Percentiles rank a stretch among this genome's conserved stretches.
Evolutionary conservation across 2,888 invertebrate species (phyloP).

Genomic region (Andrena haemorrhoa): DNA sequence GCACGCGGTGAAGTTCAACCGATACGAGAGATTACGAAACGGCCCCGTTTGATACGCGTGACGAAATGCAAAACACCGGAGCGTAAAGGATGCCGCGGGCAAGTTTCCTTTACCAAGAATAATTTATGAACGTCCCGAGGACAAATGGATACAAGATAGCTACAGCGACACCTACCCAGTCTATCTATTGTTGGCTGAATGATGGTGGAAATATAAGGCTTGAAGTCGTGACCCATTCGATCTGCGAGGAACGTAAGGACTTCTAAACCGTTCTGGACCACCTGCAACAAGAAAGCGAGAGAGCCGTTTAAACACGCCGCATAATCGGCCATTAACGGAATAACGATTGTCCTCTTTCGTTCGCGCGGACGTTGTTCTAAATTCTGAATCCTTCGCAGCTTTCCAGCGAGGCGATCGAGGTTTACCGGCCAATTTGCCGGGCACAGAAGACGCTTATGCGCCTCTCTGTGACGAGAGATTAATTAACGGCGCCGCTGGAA

Average conservation of each 20-base stretch:
- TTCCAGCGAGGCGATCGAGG: constrained; percentile 53
- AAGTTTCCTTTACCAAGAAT: neutral
- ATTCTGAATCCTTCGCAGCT: constrained; percentile 29
- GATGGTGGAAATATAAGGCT: constrained; percentile 93
- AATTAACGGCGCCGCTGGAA: constrained; percentile 39
- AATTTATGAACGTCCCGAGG: neutral
- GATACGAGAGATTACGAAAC: constrained; percentile 7
- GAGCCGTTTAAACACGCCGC: constrained; percentile 42
- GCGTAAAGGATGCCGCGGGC: neutral
- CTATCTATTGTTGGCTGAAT: constrained; percentile 94
- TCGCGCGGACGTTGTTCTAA: constrained; percentile 24
- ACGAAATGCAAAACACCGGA: too few relatives aligned
- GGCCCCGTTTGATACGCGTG: neutral
- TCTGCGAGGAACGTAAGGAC: constrained; percentile 94
- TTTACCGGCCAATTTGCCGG: constrained; percentile 59
- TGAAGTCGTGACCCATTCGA: constrained; percentile 94
- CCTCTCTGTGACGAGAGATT: constrained; percentile 48
- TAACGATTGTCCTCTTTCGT: constrained; percentile 48
- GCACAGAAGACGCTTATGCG: constrained; percentile 51
- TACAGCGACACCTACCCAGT: constrained; percentile 85
- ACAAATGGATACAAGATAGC: neutral
- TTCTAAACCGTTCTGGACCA: constrained; percentile 96
- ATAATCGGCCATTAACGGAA: constrained; percentile 17
- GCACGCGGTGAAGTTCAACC: constrained; percentile 17
- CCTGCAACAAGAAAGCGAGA: constrained; percentile 86